Conservation (phyloP, 2,113 vertebrate genomes). For the Epinephelus lanceolatus region DNA sequence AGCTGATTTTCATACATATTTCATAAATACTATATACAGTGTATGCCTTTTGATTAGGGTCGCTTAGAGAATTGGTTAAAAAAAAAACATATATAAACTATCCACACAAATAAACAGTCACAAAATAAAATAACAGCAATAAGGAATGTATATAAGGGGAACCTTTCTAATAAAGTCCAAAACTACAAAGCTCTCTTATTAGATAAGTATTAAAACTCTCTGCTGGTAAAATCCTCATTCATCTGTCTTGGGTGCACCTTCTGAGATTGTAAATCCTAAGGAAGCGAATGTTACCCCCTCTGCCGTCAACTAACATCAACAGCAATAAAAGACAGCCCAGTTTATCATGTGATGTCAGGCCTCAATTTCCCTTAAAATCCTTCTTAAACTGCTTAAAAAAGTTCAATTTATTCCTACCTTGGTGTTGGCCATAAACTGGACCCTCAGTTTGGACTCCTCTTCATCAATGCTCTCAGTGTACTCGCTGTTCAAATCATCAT, state of each 20-base stretch:
- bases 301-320: neutral
- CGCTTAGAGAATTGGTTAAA: neutral
- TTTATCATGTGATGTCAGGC: neutral
- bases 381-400: neutral
- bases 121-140: too few relatives aligned
- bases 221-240: neutral
- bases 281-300: neutral
- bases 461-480: slow-evolving; percentile 84
- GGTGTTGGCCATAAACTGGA: slow-evolving; percentile 47
- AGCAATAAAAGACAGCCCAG: neutral
- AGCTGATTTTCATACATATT: neutral
- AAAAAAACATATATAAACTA: neutral
- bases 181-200: neutral
- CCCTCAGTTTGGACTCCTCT: slow-evolving; percentile 74
- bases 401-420: slow-evolving; percentile 76
- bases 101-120: neutral
- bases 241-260: neutral
- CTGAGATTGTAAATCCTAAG: neutral
- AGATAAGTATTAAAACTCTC: too few relatives aligned
- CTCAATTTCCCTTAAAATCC: neutral
- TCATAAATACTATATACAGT: neutral
- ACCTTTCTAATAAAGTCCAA: too few relatives aligned
- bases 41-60: neutral
- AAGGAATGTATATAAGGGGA: too few relatives aligned
- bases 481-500: slow-evolving; percentile 78